Percentiles rank a stretch among this genome's conserved stretches.
Evolutionary conservation across 2,888 invertebrate genomes (phyloP).

Genomic region (Dendrolimus pini): DNA sequence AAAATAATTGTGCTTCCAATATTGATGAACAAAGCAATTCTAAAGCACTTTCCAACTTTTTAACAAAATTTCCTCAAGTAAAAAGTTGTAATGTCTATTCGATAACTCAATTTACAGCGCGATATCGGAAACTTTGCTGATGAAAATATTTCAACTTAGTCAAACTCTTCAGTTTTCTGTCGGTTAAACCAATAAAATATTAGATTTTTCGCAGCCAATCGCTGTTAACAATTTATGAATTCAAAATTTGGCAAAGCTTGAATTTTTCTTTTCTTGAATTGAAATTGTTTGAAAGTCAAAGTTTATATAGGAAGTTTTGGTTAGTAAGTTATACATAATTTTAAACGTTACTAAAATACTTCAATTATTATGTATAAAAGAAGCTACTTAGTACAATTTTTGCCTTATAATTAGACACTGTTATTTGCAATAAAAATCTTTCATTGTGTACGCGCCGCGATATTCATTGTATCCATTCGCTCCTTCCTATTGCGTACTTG

Average conservation of each 20-base stretch:
- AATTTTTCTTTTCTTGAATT: neutral
- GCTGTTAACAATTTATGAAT: neutral
- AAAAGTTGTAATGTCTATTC: constrained; percentile 22
- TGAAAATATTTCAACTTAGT: neutral
- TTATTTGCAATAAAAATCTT: too few relatives aligned
- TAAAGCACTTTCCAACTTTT: constrained; percentile 14
- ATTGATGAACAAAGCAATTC: constrained; percentile 12
- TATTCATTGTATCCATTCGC: too few relatives aligned
- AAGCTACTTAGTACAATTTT: too few relatives aligned
- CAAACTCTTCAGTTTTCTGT: neutral
- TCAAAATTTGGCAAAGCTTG: neutral
- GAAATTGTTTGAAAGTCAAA: neutral
- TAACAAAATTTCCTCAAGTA: constrained; percentile 15
- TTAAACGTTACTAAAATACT: too few relatives aligned
- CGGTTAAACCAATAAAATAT: neutral
- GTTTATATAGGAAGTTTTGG: too few relatives aligned
- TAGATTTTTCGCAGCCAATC: neutral
- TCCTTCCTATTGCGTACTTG: too few relatives aligned
- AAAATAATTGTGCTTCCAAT: constrained; percentile 2
- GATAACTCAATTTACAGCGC: constrained; percentile 22
- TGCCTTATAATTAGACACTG: too few relatives aligned
- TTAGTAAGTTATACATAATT: too few relatives aligned
- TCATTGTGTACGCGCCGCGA: too few relatives aligned
- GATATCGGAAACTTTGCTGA: neutral
- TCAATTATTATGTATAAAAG: too few relatives aligned